Evolutionary conservation across 92 coral and sea anemone species (phyloP), one percentile per base, ranked within the genome.

Genomic region (Paramuricea clavata): DNA sequence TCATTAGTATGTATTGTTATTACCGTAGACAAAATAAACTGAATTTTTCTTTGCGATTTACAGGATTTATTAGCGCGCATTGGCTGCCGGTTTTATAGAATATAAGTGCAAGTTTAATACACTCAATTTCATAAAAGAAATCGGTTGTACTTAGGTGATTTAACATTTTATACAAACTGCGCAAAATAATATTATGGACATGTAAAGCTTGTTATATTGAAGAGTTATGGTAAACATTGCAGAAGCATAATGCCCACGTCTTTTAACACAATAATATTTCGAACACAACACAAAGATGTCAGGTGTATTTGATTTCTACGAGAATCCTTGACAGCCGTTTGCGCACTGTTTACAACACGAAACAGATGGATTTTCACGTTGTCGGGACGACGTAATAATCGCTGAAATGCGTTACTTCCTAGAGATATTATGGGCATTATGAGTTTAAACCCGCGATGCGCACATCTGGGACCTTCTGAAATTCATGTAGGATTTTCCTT

Each of bases 281-380:
- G 28, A 60, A 28, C 30, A 28, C 68, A 21, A 60, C 11, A 47
- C 13, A 47, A 47, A 47, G 54, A 47, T 60, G 15, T 60, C 32
- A 10, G 68, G 30, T 60, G 28, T 60, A 11, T 60, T 60, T 60
- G 68, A 60, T 60, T 60, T 60, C 68, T 28, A 26, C 12, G 68
- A 60, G 68, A 19, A n/a, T 28, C 9, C 25, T 2, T 33, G 49
- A 33, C 47, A 69, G 76, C 43, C 30, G 43, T 12, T 30, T n/a
- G 42, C 43, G 76, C 23, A 32, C 27, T 41, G 28, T 41, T 33
- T 33, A 69, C 43, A 33, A 69, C 42, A 31, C 26, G 25, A 62
- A 78, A 78, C 83, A 78, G 69, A 78, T 78, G 83, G 69, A 39
- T 78, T 78, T 32, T 78, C 54, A 47, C 54, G 54, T 52, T 60